A percentile compares a stretch with the other conserved stretches of the same genome.
Conservation (phyloP, 2,888 invertebrate species). For the Drosophila robusta region DNA sequence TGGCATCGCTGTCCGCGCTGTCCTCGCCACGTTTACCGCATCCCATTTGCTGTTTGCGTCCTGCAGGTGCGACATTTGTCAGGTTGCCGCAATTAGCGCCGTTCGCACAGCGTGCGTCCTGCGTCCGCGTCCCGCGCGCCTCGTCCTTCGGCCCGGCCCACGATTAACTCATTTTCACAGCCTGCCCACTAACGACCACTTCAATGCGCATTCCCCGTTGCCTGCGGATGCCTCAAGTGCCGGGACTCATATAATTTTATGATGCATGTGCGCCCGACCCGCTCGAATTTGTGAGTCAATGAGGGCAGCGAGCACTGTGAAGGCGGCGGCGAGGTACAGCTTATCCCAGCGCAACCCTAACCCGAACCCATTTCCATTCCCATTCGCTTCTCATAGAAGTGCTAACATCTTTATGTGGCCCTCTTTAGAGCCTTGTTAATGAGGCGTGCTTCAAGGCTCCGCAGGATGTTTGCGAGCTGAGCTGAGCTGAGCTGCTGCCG, state of each 20-base stretch:
- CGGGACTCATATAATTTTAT: conserved; percentile 64
- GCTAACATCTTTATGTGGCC: conserved; percentile 50
- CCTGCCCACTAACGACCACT: conserved; percentile 33
- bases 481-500: not conserved
- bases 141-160: conserved; percentile 20
- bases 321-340: not conserved
- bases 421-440: conserved; percentile 26
- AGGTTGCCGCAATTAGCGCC: conserved; percentile 75
- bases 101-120: conserved; percentile 13
- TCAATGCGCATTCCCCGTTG: conserved; percentile 19
- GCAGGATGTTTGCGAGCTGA: conserved; percentile 2
- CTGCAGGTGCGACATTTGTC: conserved; percentile 78
- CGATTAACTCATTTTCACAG: conserved; percentile 65
- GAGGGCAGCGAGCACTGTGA: not conserved
- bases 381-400: conserved; percentile 26
- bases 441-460: conserved; percentile 8
- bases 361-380: conserved; percentile 6
- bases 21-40: conserved; percentile 44
- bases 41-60: conserved; percentile 51
- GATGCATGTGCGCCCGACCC: conserved; percentile 41
- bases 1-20: conserved; percentile 33
- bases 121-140: not conserved
- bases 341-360: not conserved
- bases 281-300: conserved; percentile 11
- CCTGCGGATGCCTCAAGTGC: conserved; percentile 46